Evolutionary conservation across 2,888 invertebrate genomes (phyloP).

Genomic region (Dicycla oo): DNA sequence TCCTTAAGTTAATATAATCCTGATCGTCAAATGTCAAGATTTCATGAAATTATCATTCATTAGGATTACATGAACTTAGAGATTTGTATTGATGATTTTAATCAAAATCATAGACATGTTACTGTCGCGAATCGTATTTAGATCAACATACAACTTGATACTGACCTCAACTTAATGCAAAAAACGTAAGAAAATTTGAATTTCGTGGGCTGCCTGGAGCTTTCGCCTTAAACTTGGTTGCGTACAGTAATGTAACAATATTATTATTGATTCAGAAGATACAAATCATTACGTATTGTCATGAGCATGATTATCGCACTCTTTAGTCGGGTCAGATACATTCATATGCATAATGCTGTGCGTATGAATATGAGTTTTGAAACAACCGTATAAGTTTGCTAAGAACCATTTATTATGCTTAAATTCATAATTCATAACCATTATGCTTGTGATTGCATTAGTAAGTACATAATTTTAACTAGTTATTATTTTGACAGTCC

Average conservation of each 20-base stretch:
- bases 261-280: conserved; percentile 35
- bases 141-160: too few species aligned
- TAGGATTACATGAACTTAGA: too few species aligned
- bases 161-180: too few species aligned
- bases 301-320: conserved; percentile 65
- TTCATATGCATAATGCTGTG: conserved; percentile 57
- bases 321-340: conserved; percentile 43
- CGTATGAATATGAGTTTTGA: conserved; percentile 19
- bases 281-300: conserved; percentile 47
- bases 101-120: too few species aligned
- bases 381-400: conserved; percentile 1
- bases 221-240: conserved; percentile 52
- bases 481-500: conserved; percentile 54
- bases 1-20: too few species aligned
- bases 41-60: too few species aligned
- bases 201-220: too few species aligned
- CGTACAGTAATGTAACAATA: conserved; percentile 29
- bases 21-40: too few species aligned
- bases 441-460: conserved; percentile 61
- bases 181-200: too few species aligned
- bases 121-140: too few species aligned
- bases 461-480: conserved; percentile 56
- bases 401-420: conserved; percentile 9
- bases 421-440: conserved; percentile 35
- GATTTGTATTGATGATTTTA: too few species aligned